Evolutionary conservation across 2,888 invertebrate genomes (phyloP), one percentile per base, ranked within the genome.

Genomic region (Schrankia costaestrigalis): DNA sequence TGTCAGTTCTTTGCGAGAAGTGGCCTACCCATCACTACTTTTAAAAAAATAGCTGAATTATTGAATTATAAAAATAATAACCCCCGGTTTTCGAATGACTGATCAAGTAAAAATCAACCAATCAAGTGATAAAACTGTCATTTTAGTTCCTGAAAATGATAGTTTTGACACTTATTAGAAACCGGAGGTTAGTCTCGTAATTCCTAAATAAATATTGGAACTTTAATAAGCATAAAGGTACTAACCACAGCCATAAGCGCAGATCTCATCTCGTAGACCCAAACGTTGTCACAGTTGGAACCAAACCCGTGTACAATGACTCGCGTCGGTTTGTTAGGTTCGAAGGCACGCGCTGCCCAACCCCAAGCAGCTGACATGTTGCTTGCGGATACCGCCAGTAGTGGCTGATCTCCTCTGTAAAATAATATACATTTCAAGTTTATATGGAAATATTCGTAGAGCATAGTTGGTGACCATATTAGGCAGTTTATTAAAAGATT

Each of bases 241-340:
- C 91, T 90, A 75, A 95, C 95, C 71, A 95, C 95, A 31, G 95
- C 94, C 92, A 97, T 94, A 9, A 97, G 87, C 3, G 96, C 96
- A 13, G 95, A 94, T 37, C 96, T 91, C 94, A 97, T 96, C 77
- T 96, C 95, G 68, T 96, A 94, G 7, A 97, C 95, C 98, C 98
- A 98, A 11, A 96, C 93, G 65, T 96, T 94, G 33, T 94, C 93
- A 71, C 97, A 97, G 63, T 94, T 95, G 37, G 96, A 95, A 0
- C 97, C 96, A 71, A 98, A 98, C 2, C 97, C 97, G 68, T 98
- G 97, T 0, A 97, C 95, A 59, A 98, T 94, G 41, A 97, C 91
- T 61, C 96, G 91, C 8, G 94, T 93, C 0, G 93, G 92, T 2
- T 90, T 81, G 29, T 89, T 89, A 3, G 90, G 78, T 68, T 94